These are phyloP conservation scores for Drosophila ogumai DNA, from an alignment of 1,140 invertebrate species.

Conservation along the genomic window DNA sequence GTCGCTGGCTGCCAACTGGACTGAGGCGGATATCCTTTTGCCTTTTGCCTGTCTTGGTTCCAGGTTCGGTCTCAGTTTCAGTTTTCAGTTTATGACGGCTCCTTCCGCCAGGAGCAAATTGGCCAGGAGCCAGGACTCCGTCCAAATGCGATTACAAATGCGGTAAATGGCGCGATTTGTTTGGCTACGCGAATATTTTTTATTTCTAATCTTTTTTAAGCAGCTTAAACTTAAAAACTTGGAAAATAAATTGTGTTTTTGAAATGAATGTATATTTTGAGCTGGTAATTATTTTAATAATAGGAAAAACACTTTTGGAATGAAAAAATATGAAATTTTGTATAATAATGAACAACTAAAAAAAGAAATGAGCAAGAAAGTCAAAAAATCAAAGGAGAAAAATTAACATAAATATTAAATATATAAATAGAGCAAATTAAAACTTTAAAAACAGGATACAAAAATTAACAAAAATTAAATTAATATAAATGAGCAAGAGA, in stretches of 20 bases:
- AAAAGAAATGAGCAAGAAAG: too few species aligned
- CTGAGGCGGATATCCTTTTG: slow-evolving; percentile 31
- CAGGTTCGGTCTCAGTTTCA: slow-evolving; percentile 33
- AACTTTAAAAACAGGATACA: too few species aligned
- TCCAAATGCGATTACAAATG: slow-evolving; percentile 12
- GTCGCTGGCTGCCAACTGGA: slow-evolving; percentile 61
- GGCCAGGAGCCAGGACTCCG: slow-evolving; percentile 47
- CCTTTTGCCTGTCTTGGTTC: slow-evolving; percentile 10
- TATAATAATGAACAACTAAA: too few species aligned
- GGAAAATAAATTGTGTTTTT: neutral
- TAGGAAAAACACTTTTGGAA: neutral
- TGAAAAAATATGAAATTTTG: fast-evolving
- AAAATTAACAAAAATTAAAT: too few species aligned
- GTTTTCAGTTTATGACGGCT: slow-evolving; percentile 64
- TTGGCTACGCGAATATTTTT: neutral
- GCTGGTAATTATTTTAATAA: neutral
- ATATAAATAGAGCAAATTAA: too few species aligned
- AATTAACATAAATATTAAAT: too few species aligned
- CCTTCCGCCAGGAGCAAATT: slow-evolving; percentile 53
- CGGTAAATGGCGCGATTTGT: slow-evolving; percentile 1
- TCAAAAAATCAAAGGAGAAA: too few species aligned
- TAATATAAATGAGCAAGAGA: too few species aligned
- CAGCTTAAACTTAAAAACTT: neutral
- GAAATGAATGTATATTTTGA: neutral
- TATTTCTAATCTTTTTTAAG: neutral